Percentiles rank a stretch among this genome's conserved stretches.
Conservation (phyloP, 1,140 invertebrate species). For the Gonatopus flavifemur region DNA sequence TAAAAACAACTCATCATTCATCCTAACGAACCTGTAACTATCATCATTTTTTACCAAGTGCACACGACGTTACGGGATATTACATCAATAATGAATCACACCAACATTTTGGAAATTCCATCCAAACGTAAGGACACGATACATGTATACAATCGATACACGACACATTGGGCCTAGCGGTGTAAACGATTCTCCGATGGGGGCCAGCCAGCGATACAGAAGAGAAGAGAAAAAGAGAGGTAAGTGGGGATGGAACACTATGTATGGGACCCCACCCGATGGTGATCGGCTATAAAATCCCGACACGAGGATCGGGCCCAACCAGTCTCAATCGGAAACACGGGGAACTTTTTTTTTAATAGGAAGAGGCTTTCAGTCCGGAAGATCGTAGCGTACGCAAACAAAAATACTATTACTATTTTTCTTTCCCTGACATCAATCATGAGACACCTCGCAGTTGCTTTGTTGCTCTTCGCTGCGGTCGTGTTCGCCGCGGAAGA, state of each 20-base stretch:
- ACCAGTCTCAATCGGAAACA: conserved; percentile 52
- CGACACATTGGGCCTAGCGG: conserved; percentile 12
- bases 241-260: conserved; percentile 24
- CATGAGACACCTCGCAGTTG: conserved; percentile 49
- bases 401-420: background rate
- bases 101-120: too few relatives aligned
- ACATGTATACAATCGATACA: too few relatives aligned
- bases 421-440: conserved; percentile 13
- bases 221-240: conserved; percentile 28
- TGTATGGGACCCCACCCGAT: conserved; percentile 47
- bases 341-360: conserved; percentile 27
- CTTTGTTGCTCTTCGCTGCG: conserved; percentile 61
- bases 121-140: too few relatives aligned
- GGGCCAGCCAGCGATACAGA: conserved; percentile 31
- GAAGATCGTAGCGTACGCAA: background rate
- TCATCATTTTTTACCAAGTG: too few relatives aligned
- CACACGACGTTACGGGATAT: too few relatives aligned
- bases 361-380: background rate
- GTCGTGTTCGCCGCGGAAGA: conserved; percentile 60
- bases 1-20: too few relatives aligned
- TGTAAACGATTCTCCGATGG: conserved; percentile 27
- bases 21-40: too few relatives aligned
- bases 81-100: too few relatives aligned
- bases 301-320: conserved; percentile 42
- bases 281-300: conserved; percentile 51